These are phyloP conservation scores for Sesia bembeciformis DNA, from an alignment of 2,888 invertebrate genomes.

Conservation along the genomic window DNA sequence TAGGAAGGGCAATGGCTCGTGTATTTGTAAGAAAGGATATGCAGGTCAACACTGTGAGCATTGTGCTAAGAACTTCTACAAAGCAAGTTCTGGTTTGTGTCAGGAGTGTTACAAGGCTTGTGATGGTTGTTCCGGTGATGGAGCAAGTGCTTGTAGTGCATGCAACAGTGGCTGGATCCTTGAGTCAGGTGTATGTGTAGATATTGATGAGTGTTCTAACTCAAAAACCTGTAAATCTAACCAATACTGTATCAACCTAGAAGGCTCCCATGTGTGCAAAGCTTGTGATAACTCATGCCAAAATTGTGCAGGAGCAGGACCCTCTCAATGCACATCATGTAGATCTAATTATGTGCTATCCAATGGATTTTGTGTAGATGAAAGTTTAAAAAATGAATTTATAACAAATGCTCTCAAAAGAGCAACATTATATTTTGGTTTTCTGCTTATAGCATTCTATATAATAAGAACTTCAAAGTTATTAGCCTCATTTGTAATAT, in stretches of 20 bases:
- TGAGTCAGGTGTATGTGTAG: conserved; percentile 81
- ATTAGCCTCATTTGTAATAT: conserved; percentile 29
- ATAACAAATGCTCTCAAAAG: conserved; percentile 28
- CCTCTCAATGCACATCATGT: conserved; percentile 89
- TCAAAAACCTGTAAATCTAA: conserved; percentile 69
- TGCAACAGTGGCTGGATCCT: conserved; percentile 83
- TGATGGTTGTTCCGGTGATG: conserved; percentile 82
- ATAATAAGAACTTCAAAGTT: conserved; percentile 26
- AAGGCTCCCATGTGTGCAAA: conserved; percentile 86
- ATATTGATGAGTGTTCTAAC: conserved; percentile 86
- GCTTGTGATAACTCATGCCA: conserved; percentile 88
- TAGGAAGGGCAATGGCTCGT: conserved; percentile 92
- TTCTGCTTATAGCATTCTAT: conserved; percentile 32
- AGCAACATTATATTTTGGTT: conserved; percentile 32
- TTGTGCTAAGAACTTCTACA: conserved; percentile 82
- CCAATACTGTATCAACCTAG: conserved; percentile 90
- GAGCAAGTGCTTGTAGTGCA: conserved; percentile 72
- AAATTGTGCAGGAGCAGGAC: conserved; percentile 88
- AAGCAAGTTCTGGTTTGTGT: conserved; percentile 80
- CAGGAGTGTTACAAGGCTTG: conserved; percentile 87
- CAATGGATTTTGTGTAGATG: conserved; percentile 45
- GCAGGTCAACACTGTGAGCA: conserved; percentile 82
- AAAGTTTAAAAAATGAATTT: conserved; percentile 26
- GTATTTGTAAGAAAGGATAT: conserved; percentile 89
- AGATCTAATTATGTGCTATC: conserved; percentile 44